Percentiles rank a stretch among this genome's conserved stretches.
These are phyloP conservation scores for Poecilia picta DNA, from an alignment of 2,797 vertebrate species.

Conservation along the genomic window DNA sequence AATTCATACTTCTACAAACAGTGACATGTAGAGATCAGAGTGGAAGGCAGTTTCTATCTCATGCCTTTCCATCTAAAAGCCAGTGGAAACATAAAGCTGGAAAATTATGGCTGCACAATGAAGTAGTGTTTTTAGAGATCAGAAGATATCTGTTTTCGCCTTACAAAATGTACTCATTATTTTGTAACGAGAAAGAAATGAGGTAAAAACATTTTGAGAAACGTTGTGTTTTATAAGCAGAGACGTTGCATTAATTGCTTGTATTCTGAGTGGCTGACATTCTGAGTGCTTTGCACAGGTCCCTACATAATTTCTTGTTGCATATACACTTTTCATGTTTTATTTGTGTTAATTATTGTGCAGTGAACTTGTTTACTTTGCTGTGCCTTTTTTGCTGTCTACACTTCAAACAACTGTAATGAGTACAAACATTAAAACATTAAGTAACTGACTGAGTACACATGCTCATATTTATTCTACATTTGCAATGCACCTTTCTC, in stretches of 20 bases:
- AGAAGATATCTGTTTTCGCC: not conserved
- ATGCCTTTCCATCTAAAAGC: not conserved
- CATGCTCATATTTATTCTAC: not conserved
- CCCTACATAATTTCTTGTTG: not conserved
- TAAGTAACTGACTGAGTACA: not conserved
- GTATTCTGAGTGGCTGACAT: not conserved
- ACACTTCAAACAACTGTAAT: slow-evolving; percentile 10
- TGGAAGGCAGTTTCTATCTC: slow-evolving; percentile 12
- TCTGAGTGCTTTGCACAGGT: not conserved
- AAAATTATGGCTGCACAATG: not conserved
- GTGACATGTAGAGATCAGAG: slow-evolving; percentile 15
- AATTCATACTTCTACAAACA: not conserved
- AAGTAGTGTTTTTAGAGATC: not conserved
- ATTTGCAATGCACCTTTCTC: not conserved
- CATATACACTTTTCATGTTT: not conserved
- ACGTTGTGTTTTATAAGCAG: not conserved
- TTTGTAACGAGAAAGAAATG: not conserved
- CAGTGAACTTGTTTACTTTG: not conserved
- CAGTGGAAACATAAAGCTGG: not conserved
- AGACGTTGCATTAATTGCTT: not conserved
- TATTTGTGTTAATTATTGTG: slow-evolving; percentile 8
- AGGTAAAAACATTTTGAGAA: not conserved
- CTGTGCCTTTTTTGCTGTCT: slow-evolving; percentile 21
- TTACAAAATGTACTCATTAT: slow-evolving; percentile 5
- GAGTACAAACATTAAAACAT: slow-evolving; percentile 1